Conservation (phyloP, 2,113 vertebrate genomes). For the Chloroceryle aenea region DNA sequence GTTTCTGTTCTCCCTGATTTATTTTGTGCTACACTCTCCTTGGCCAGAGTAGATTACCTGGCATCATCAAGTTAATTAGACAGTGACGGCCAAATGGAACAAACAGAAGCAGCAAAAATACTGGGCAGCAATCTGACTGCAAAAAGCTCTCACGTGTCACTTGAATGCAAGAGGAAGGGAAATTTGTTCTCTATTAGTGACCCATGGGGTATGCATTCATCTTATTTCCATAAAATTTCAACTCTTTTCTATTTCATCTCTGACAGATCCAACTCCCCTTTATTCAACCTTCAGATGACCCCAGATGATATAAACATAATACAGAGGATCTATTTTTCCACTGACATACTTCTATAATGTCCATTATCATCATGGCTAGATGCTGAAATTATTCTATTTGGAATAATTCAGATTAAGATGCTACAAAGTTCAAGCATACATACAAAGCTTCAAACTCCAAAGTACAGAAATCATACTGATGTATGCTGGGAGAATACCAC, state of each 20-base stretch:
- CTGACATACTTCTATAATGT: not conserved
- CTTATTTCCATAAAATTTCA: not conserved
- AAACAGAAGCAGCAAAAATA: not conserved
- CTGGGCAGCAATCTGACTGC: not conserved
- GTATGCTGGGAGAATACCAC: not conserved
- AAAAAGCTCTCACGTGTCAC: not conserved
- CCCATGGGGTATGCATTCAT: not conserved
- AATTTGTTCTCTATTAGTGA: not conserved
- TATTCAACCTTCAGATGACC: not conserved
- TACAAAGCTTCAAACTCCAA: not conserved
- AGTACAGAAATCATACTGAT: not conserved
- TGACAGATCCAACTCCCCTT: not conserved
- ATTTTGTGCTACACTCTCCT: not conserved
- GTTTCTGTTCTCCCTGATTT: not conserved
- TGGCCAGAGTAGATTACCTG: not conserved
- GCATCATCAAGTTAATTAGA: not conserved
- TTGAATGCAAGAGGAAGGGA: not conserved
- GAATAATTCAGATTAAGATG: not conserved
- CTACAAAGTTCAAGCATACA: not conserved
- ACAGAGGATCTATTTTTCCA: not conserved
- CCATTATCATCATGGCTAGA: not conserved
- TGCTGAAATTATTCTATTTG: not conserved
- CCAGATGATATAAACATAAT: not conserved
- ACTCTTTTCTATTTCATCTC: not conserved
- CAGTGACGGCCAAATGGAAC: not conserved